Base-by-base conservation (phyloP, 2,888 invertebrate genomes). In the Plebejus anna region DNA sequence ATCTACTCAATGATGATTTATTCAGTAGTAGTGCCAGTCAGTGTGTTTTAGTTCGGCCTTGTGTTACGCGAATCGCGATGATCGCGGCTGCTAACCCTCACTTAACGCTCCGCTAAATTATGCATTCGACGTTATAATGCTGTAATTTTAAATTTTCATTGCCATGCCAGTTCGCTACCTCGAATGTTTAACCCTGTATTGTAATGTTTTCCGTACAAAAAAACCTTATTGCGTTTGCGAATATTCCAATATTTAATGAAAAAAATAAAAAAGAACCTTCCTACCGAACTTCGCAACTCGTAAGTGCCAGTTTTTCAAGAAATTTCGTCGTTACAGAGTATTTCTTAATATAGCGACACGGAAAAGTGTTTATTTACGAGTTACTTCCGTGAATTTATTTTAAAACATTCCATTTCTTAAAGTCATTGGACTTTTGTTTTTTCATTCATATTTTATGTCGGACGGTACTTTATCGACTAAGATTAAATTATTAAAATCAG, bases 301-400 rank as follows among this genome's bases (percentile, higher is more conserved):
- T 32, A 36, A 66, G 13, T 36, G 32, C 32, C 71, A 71, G 38
- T 42, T 71, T 42, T 70, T 71, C 22, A 71, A 13, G 16, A 71
- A 42, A n/a, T 36, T 71, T 42, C n/a, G 28, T 71, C n/a, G 71
- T 42, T 70, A 70, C 71, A 42, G 9, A 22, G 42, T n/a, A 42
- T 42, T 42, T 42, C 22, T 71, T 22, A 71, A 66, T 71, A 71
- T 71, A 71, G 42, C 42, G 71, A 71, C 71, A 71, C 38, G 71
- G 42, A 71, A 71, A 71, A 71, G 38, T 71, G 71, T 71, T 42
- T 71, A 42, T 71, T 71, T 71, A 71, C 71, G 71, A 42, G 38
- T 71, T 42, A 71, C 71, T 71, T 71, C 38, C 71, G 71, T 22
- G 38, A 42, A 42, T 42, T 71, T 42, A 42, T 71, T 71, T 42